These are phyloP conservation scores for Rattus norvegicus DNA, from an alignment of 2,113 vertebrate genomes.

Conservation along the genomic window GRCr8 NC_086024.1:63207501-63208000, in stretches of 20 bases:
- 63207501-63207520: background rate
- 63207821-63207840: background rate
- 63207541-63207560: background rate
- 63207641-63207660: background rate
- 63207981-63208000: background rate
- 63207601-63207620: background rate
- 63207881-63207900: background rate
- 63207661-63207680: slow-evolving; percentile 9
- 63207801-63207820: background rate
- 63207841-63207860: background rate
- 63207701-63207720: background rate
- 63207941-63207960: background rate
- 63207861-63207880: background rate
- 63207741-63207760: background rate
- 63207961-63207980: background rate
- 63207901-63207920: background rate
- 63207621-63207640: background rate
- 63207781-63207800: background rate
- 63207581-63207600: background rate
- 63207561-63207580: background rate
- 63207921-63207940: background rate
- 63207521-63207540: background rate
- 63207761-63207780: background rate
- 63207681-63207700: background rate
- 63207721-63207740: background rate